phyloP scores from a whole-genome alignment of 2,888 invertebrate genomes.

The Smittia aterrima region DNA sequence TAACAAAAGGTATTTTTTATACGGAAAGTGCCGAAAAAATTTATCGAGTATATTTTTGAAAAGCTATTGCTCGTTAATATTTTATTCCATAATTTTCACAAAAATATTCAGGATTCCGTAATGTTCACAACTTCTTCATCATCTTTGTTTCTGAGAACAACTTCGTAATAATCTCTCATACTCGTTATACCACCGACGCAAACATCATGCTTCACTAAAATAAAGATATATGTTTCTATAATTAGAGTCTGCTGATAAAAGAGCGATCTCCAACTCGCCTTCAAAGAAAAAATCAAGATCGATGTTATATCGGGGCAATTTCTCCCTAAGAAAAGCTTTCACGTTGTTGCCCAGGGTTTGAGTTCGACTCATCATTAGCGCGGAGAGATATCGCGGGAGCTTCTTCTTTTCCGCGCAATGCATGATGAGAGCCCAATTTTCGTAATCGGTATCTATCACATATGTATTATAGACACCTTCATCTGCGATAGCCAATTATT shows the following conservation, averaged over 20 bases:
- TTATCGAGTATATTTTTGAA: too few relatives aligned
- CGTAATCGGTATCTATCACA: conserved; percentile 79
- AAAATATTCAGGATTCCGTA: background rate
- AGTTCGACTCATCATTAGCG: conserved; percentile 72
- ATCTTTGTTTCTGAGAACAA: background rate
- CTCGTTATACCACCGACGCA: conserved; percentile 53
- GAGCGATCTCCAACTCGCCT: too few relatives aligned
- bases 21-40: too few relatives aligned
- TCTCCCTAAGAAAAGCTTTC: conserved; percentile 53
- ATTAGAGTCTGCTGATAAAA: too few relatives aligned
- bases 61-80: too few relatives aligned
- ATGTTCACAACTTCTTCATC: background rate
- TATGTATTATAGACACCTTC: conserved; percentile 87
- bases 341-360: conserved; percentile 59
- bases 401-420: conserved; percentile 83
- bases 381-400: conserved; percentile 75
- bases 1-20: too few relatives aligned
- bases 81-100: too few relatives aligned
- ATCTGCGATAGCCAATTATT: conserved; percentile 56
- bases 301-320: conserved; percentile 68
- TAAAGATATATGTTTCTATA: too few relatives aligned
- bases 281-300: conserved; percentile 81
- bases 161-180: conserved; percentile 35
- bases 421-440: conserved; percentile 76
- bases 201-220: conserved; percentile 73